These are phyloP conservation scores for Hirudo medicinalis DNA, from an alignment of 1,140 invertebrate species.

Conservation along the genomic window DNA sequence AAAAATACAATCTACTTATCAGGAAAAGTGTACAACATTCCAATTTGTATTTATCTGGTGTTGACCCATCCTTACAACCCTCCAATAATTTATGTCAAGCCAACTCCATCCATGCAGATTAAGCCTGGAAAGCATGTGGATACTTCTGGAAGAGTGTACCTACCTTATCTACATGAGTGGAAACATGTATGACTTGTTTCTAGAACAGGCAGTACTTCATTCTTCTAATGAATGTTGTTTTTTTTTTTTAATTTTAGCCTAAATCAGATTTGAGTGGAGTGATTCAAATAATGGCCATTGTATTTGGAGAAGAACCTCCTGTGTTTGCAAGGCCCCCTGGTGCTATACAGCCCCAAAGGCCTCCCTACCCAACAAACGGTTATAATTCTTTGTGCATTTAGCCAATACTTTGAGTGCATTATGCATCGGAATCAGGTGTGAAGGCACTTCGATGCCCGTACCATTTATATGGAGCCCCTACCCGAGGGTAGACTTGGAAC, in stretches of 20 bases:
- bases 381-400: not conserved
- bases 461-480: no score
- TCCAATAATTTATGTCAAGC: slow-evolving; percentile 93
- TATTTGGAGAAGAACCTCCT: slow-evolving; percentile 87
- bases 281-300: slow-evolving; percentile 77
- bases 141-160: slow-evolving; percentile 83
- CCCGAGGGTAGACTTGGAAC: no score
- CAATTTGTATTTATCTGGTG: slow-evolving; percentile 86
- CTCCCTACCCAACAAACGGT: not conserved
- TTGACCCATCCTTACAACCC: slow-evolving; percentile 92
- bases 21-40: slow-evolving; percentile 84
- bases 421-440: no score
- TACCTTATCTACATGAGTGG: slow-evolving; percentile 95
- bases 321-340: slow-evolving; percentile 53
- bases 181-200: slow-evolving; percentile 51
- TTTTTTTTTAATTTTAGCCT: slow-evolving; percentile 45
- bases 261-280: slow-evolving; percentile 68
- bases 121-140: slow-evolving; percentile 88
- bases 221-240: not conserved
- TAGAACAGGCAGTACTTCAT: not conserved
- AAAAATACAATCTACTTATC: slow-evolving; percentile 25
- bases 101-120: slow-evolving; percentile 86
- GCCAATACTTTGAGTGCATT: no score
- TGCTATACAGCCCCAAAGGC: slow-evolving; percentile 21
- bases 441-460: no score